Conservation (phyloP, 2,888 invertebrate species). For the Pyrochroa serraticornis region DNA sequence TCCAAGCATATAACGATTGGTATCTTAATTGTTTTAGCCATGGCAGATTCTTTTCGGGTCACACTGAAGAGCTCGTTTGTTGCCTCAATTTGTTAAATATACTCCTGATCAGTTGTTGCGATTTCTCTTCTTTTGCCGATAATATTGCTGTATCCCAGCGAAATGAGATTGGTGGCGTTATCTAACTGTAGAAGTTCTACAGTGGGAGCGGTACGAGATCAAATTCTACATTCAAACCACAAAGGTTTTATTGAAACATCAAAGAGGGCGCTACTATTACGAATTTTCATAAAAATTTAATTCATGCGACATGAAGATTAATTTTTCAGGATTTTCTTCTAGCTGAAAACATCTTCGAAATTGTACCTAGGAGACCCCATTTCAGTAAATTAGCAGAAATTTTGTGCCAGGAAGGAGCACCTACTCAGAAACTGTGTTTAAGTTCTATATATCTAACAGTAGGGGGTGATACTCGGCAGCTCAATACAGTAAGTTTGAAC, state of each 20-base stretch:
- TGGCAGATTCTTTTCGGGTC: too few species aligned
- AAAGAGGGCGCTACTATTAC: not conserved
- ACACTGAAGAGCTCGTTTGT: too few species aligned
- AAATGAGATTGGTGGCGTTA: too few species aligned
- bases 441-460: slow-evolving; percentile 65
- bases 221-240: not conserved
- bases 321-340: slow-evolving; percentile 43
- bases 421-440: slow-evolving; percentile 63
- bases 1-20: too few species aligned
- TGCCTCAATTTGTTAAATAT: too few species aligned
- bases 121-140: too few species aligned
- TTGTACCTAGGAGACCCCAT: slow-evolving; percentile 50
- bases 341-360: slow-evolving; percentile 45
- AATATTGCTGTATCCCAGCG: too few species aligned
- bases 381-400: slow-evolving; percentile 45
- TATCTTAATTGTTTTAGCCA: too few species aligned
- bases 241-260: not conserved
- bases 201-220: too few species aligned
- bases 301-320: not conserved
- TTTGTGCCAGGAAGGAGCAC: slow-evolving; percentile 58
- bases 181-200: too few species aligned
- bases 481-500: slow-evolving; percentile 61
- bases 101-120: too few species aligned
- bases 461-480: slow-evolving; percentile 64
- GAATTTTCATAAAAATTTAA: not conserved